These are phyloP conservation scores for Phthorimaea operculella DNA, from an alignment of 1,140 invertebrate genomes.

Conservation along the genomic window DNA sequence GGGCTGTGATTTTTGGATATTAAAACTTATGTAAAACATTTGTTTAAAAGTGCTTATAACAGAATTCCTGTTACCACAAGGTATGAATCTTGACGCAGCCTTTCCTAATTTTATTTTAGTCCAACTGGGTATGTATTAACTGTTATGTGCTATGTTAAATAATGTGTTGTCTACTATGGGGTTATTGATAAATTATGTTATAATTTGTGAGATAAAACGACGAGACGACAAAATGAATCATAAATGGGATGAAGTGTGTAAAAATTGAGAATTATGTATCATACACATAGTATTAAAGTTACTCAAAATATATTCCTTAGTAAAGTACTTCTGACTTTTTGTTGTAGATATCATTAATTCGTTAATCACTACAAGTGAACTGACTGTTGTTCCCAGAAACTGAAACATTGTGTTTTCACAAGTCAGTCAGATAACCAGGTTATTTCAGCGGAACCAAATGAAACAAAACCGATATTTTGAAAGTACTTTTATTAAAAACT, in stretches of 20 bases:
- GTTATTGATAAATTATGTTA: background rate
- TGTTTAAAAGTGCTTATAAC: too few relatives aligned
- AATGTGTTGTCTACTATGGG: too few relatives aligned
- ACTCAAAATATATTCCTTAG: conserved; percentile 52
- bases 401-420: background rate
- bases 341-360: background rate
- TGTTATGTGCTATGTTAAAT: too few relatives aligned
- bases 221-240: conserved; percentile 18
- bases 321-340: conserved; percentile 11
- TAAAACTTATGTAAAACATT: too few relatives aligned
- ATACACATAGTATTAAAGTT: conserved; percentile 48
- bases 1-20: too few relatives aligned
- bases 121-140: too few relatives aligned
- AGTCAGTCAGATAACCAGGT: too few relatives aligned
- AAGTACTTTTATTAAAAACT: conserved; percentile 35
- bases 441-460: background rate
- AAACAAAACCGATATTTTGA: background rate
- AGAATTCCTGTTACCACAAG: too few relatives aligned
- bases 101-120: too few relatives aligned
- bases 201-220: conserved; percentile 2
- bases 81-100: too few relatives aligned
- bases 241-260: conserved; percentile 22
- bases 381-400: too few relatives aligned
- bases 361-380: too few relatives aligned
- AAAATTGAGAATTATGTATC: conserved; percentile 44